Percentiles rank a stretch among this genome's conserved stretches.
These are phyloP conservation scores for Porites rus DNA, from an alignment of 92 coral and sea anemone species.

Conservation along the genomic window DNA sequence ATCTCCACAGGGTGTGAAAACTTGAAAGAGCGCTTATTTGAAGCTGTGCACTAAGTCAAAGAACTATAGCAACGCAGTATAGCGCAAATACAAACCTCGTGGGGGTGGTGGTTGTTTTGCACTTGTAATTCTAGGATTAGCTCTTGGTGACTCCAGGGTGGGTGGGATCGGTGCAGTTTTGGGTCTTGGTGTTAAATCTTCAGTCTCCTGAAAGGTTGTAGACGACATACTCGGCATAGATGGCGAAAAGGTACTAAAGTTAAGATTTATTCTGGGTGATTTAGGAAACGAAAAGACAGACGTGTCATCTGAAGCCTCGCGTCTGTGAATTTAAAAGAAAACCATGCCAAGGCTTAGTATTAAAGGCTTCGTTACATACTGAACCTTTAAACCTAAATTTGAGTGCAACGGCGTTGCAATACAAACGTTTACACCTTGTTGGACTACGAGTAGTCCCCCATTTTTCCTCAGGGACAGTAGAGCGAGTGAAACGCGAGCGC, in stretches of 20 bases:
- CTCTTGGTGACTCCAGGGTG: constrained; percentile 89
- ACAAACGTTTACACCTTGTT: no score
- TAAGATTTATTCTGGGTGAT: constrained; percentile 17
- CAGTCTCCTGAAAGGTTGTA: not conserved
- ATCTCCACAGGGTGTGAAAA: no score
- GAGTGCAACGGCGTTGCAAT: no score
- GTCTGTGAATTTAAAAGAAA: not conserved
- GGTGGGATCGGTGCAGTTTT: constrained; percentile 94
- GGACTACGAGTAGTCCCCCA: no score
- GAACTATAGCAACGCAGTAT: not conserved
- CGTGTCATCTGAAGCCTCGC: constrained; percentile 10
- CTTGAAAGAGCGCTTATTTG: no score
- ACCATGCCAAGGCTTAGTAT: not conserved
- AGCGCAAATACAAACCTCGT: constrained; percentile 65
- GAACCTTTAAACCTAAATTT: no score
- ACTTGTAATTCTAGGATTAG: constrained; percentile 96
- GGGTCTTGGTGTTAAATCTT: constrained; percentile 63
- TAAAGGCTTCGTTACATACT: no score
- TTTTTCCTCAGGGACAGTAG: no score
- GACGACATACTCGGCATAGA: constrained; percentile 34
- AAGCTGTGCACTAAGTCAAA: not conserved
- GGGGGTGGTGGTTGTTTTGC: constrained; percentile 84
- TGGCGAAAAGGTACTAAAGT: constrained; percentile 14
- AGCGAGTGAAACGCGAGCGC: no score
- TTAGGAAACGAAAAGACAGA: constrained; percentile 13